Base-by-base conservation (phyloP, 2,888 invertebrate species). In the Cheilosia vernalis region DNA sequence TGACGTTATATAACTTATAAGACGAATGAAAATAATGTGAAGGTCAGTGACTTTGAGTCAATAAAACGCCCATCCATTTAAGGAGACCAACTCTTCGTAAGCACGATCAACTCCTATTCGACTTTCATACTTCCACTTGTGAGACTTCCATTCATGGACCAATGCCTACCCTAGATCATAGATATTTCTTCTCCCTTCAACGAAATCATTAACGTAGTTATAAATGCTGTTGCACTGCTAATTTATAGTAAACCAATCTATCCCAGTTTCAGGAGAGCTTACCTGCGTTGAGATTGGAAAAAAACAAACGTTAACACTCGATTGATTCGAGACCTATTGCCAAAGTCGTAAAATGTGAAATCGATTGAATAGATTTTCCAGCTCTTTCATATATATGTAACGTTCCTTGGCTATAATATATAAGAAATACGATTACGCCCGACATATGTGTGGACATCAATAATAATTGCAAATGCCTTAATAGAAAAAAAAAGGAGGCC, bases 381-480 rank as follows among this genome's bases (percentile, higher is more conserved):
- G 79, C 73, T 69, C 69, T 19, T 24, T 10, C 37, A 17, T 49
- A 10, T 72, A 27, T 72, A 27, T 66, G 60, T 53, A 76, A 44
- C 42, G 70, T 77, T 72, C 60, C 60, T 72, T 24, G 33, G 33
- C 66, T 67, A 64, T 72, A 47, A 77, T 77, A 33, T 61, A 72
- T 74, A 77, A 76, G 80, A 76, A 61, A 73, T 73, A 76, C 85
- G 85, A 80, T 72, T 80, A 76, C 80, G 61, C 84, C 80, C 84
- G 84, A 84, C 84, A 85, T 37, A 37, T 80, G 80, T 80, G 85
- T 72, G 78, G 78, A 80, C 87, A 88, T 88, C 87, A 87, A 87
- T 88, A 88, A 88, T 87, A 88, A 87, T 87, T 87, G 88, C 86
- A 82, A 88, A 87, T 87, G 78, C 81, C 83, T 87, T 83, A 84